phyloP scores from a whole-genome alignment of 2,113 vertebrate species.

The Cnemophilus loriae region DNA sequence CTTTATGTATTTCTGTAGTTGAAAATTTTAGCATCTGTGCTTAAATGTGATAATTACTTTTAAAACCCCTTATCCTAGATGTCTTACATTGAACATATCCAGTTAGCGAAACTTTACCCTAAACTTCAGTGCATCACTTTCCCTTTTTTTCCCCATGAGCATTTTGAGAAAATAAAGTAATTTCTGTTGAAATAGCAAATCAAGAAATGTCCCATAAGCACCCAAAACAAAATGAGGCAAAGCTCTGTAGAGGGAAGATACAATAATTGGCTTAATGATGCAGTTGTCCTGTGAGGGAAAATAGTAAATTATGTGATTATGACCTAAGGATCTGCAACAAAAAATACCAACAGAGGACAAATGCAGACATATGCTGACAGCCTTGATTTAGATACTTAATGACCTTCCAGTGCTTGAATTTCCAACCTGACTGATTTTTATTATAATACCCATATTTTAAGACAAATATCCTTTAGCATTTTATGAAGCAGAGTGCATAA shows the following conservation, averaged over 20 bases:
- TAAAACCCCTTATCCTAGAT: neutral
- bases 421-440: neutral
- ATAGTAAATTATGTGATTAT: neutral
- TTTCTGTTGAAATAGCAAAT: neutral
- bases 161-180: neutral
- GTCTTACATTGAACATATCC: neutral
- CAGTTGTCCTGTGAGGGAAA: neutral
- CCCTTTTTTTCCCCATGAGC: neutral
- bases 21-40: neutral
- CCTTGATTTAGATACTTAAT: neutral
- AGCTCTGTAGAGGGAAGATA: neutral
- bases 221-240: neutral
- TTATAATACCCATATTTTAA: neutral
- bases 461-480: neutral
- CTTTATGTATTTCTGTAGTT: neutral
- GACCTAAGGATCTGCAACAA: neutral
- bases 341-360: neutral
- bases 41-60: neutral
- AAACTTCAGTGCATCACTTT: neutral
- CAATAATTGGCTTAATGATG: neutral
- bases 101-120: neutral
- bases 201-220: neutral
- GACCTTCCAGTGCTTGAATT: neutral
- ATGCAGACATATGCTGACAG: neutral
- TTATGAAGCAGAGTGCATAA: neutral